These are phyloP conservation scores for Parthenolecanium corni DNA, from an alignment of 2,888 invertebrate species.

Conservation along the genomic window DNA sequence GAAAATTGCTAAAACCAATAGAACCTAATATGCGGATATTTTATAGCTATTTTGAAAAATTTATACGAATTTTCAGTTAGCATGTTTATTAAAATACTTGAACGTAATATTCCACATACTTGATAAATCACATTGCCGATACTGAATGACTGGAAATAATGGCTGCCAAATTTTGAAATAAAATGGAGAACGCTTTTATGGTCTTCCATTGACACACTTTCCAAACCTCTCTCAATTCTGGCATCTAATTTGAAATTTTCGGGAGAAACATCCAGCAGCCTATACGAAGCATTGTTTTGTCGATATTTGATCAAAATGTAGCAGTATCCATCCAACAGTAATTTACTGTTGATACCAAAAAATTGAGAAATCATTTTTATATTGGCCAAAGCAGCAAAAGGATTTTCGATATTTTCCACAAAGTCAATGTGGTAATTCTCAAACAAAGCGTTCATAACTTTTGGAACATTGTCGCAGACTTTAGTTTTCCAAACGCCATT, in stretches of 20 bases:
- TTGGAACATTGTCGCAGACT: neutral
- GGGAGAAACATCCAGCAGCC: neutral
- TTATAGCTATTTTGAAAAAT: neutral
- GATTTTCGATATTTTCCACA: neutral
- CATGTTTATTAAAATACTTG: too few species aligned
- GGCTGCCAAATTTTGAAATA: constrained; percentile 1
- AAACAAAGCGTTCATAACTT: neutral
- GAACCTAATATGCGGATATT: neutral
- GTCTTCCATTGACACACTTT: neutral
- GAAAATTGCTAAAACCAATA: too few species aligned
- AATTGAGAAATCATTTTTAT: neutral
- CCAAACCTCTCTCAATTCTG: neutral
- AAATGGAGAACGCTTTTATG: neutral
- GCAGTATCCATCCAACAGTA: neutral
- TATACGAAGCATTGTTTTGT: neutral
- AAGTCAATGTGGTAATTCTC: constrained; percentile 3
- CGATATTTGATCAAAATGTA: constrained; percentile 6
- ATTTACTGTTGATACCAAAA: neutral
- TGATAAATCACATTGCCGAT: constrained; percentile 12
- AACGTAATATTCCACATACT: neutral
- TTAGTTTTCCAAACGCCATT: constrained; percentile 1
- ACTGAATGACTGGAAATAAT: constrained; percentile 9
- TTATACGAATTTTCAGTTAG: too few species aligned
- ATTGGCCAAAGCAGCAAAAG: neutral
- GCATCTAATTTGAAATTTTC: neutral